phyloP scores from a whole-genome alignment of 1,140 invertebrate genomes.

The Temnothorax nylanderi region DNA sequence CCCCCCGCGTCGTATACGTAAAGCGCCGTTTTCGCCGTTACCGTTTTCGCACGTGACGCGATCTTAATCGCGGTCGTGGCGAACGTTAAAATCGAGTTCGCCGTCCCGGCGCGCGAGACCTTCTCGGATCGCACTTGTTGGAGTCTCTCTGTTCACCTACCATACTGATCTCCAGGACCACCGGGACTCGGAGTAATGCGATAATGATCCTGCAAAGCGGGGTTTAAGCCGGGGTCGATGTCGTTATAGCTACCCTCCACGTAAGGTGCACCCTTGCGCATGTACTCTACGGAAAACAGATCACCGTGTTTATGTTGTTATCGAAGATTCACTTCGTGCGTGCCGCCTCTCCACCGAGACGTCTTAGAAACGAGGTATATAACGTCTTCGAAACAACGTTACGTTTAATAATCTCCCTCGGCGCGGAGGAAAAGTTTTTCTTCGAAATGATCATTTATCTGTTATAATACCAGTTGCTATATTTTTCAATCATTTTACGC shows the following conservation, averaged over 20 bases:
- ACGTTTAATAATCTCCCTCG: background rate
- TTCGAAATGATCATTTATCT: background rate
- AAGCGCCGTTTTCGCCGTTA: background rate
- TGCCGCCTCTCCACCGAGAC: background rate
- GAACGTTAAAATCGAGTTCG: slow-evolving; percentile 16
- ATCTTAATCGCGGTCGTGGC: slow-evolving; percentile 14
- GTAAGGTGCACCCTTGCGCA: slow-evolving; percentile 86
- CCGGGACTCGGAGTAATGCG: slow-evolving; percentile 90
- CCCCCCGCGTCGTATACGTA: background rate
- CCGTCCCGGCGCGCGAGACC: background rate
- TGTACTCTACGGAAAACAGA: slow-evolving; percentile 84
- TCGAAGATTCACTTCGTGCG: background rate
- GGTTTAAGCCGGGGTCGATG: slow-evolving; percentile 87
- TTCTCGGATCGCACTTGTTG: background rate
- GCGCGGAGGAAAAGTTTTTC: background rate
- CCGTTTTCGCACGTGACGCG: background rate
- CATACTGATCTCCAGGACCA: slow-evolving; percentile 88
- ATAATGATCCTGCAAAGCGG: slow-evolving; percentile 90
- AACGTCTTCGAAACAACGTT: background rate
- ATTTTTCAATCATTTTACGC: too few species aligned
- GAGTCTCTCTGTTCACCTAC: slow-evolving; percentile 77
- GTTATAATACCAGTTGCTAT: background rate
- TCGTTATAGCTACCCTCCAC: slow-evolving; percentile 89
- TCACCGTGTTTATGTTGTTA: slow-evolving; percentile 13
- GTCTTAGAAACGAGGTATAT: background rate